Percentiles rank a stretch among this genome's conserved stretches.
phyloP scores from a whole-genome alignment of 2,797 vertebrate genomes.

The Triplophysa bombifrons region DNA sequence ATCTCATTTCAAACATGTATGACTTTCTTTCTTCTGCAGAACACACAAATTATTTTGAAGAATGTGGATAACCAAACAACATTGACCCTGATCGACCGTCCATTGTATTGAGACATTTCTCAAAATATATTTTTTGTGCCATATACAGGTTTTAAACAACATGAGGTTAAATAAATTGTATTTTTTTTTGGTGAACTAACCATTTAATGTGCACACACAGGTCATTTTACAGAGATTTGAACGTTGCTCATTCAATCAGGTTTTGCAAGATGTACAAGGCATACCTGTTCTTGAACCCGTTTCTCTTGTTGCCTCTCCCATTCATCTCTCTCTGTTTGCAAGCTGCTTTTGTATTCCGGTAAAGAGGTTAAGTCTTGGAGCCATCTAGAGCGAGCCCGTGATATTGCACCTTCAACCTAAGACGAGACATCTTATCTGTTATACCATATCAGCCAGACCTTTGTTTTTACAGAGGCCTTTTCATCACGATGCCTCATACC shows the following conservation, averaged over 20 bases:
- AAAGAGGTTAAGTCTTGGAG: conserved; percentile 84
- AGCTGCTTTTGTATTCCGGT: conserved; percentile 81
- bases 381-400: conserved; percentile 83
- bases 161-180: too few relatives aligned
- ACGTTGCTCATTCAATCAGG: neutral
- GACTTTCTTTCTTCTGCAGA: too few relatives aligned
- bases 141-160: too few relatives aligned
- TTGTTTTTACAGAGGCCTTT: neutral
- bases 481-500: conserved; percentile 56
- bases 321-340: conserved; percentile 79
- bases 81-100: too few relatives aligned
- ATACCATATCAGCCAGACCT: neutral
- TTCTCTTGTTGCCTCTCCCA: conserved; percentile 82
- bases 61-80: too few relatives aligned
- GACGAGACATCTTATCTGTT: neutral
- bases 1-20: too few relatives aligned
- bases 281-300: conserved; percentile 76
- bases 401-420: conserved; percentile 88
- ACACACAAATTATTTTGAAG: too few relatives aligned
- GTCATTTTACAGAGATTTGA: neutral
- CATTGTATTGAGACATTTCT: too few relatives aligned
- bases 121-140: too few relatives aligned
- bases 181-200: too few relatives aligned
- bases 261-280: neutral
- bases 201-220: neutral